A percentile compares a stretch with the other conserved stretches of the same genome.
These are phyloP conservation scores for Phoebastria nigripes DNA, from an alignment of 2,797 vertebrate genomes.

Conservation along the genomic window DNA sequence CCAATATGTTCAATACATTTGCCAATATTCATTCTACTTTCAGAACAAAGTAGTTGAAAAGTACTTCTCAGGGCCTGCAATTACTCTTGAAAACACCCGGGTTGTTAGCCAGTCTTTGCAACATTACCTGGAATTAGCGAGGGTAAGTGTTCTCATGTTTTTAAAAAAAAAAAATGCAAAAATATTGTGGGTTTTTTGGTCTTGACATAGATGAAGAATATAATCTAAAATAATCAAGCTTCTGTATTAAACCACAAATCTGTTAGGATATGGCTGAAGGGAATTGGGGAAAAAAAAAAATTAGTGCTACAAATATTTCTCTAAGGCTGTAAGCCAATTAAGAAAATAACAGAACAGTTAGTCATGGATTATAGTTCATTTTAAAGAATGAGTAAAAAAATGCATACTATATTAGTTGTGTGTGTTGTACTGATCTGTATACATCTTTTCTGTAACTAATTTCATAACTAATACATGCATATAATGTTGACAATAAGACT, in stretches of 20 bases:
- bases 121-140: slow-evolving; percentile 93
- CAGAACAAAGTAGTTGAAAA: slow-evolving; percentile 96
- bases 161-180: not conserved
- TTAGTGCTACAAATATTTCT: not conserved
- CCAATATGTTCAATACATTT: not conserved
- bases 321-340: not conserved
- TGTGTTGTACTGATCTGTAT: not conserved
- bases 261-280: not conserved
- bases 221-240: not conserved
- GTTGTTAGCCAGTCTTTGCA: slow-evolving; percentile 97
- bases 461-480: not conserved
- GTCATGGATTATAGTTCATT: not conserved
- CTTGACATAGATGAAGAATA: not conserved
- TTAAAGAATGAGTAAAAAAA: not conserved
- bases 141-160: slow-evolving; percentile 76
- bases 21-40: not conserved
- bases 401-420: not conserved
- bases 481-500: not conserved
- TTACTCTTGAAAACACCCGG: slow-evolving; percentile 95
- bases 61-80: slow-evolving; percentile 97
- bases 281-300: not conserved
- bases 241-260: not conserved
- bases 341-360: not conserved
- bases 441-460: not conserved
- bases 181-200: not conserved